Percentiles rank a stretch among this genome's conserved stretches.
These are phyloP conservation scores for Schizaphis graminum DNA, from an alignment of 2,888 invertebrate genomes.

Conservation along the genomic window DNA sequence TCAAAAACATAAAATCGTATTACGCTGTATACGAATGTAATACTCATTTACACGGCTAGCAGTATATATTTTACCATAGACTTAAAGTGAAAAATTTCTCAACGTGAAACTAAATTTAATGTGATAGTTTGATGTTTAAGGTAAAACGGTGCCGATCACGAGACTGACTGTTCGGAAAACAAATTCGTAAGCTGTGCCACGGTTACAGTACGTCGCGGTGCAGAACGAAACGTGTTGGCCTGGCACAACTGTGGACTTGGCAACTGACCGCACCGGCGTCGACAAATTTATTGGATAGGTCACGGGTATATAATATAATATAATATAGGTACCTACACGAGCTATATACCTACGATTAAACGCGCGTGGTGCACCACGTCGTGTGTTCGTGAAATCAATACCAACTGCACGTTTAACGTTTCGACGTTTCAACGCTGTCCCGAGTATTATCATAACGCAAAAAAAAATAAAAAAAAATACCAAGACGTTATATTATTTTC, in stretches of 20 bases:
- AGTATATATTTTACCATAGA: neutral
- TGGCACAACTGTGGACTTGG: slow-evolving; percentile 24
- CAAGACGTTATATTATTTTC: slow-evolving; percentile 4
- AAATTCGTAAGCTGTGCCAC: neutral
- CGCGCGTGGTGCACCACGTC: neutral
- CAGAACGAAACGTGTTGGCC: neutral
- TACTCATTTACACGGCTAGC: neutral
- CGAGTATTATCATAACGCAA: neutral
- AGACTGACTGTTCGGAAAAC: neutral
- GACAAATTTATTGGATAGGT: slow-evolving; percentile 57
- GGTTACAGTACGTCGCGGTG: neutral
- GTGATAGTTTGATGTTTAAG: neutral
- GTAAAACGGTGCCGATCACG: neutral
- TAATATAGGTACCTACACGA: neutral
- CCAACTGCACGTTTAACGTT: slow-evolving; percentile 53
- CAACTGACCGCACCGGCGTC: slow-evolving; percentile 36
- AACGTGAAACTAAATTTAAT: neutral
- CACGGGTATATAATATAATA: neutral
- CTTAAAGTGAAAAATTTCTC: neutral
- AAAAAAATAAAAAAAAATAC: neutral
- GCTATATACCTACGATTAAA: slow-evolving; percentile 3
- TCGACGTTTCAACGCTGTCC: slow-evolving; percentile 34
- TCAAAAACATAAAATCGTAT: too few relatives aligned
- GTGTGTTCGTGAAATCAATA: slow-evolving; percentile 59
- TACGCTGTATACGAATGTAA: neutral